Percentiles rank a stretch among this genome's conserved stretches.
These are phyloP conservation scores for Zophobas atratus DNA, from an alignment of 1,140 invertebrate genomes.

Conservation along the genomic window DNA sequence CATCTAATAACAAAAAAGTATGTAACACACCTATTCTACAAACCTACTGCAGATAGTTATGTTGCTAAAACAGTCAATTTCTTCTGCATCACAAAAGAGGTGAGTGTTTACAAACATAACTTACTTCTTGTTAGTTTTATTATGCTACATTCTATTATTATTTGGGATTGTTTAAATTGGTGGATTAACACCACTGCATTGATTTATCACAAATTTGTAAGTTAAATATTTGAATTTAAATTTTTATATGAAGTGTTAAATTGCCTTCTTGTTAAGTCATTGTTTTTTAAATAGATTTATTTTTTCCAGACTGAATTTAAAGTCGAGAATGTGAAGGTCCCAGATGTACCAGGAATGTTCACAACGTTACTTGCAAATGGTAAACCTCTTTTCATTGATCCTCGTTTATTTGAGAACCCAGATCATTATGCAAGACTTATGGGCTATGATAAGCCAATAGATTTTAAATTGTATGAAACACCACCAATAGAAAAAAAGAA, in stretches of 20 bases:
- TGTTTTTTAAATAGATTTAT: slow-evolving; percentile 31
- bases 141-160: too few species aligned
- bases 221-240: background rate
- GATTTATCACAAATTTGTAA: too few species aligned
- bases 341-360: slow-evolving; percentile 86
- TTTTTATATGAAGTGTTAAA: background rate
- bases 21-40: slow-evolving; percentile 83
- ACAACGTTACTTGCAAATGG: slow-evolving; percentile 82
- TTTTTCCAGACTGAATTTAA: slow-evolving; percentile 80
- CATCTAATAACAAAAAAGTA: slow-evolving; percentile 91
- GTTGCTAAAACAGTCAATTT: slow-evolving; percentile 80
- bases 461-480: slow-evolving; percentile 77
- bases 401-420: slow-evolving; percentile 77
- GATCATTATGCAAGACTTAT: slow-evolving; percentile 87
- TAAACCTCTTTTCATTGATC: slow-evolving; percentile 84
- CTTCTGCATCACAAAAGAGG: slow-evolving; percentile 76
- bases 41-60: slow-evolving; percentile 76
- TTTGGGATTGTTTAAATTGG: too few species aligned
- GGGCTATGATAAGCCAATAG: slow-evolving; percentile 92
- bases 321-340: slow-evolving; percentile 82
- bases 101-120: slow-evolving; percentile 61
- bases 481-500: slow-evolving; percentile 7
- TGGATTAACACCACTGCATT: too few species aligned
- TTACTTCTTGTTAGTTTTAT: background rate
- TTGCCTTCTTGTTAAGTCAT: background rate